Base-by-base conservation (phyloP, 1,140 invertebrate genomes). In the Drosophila suzukii region DNA sequence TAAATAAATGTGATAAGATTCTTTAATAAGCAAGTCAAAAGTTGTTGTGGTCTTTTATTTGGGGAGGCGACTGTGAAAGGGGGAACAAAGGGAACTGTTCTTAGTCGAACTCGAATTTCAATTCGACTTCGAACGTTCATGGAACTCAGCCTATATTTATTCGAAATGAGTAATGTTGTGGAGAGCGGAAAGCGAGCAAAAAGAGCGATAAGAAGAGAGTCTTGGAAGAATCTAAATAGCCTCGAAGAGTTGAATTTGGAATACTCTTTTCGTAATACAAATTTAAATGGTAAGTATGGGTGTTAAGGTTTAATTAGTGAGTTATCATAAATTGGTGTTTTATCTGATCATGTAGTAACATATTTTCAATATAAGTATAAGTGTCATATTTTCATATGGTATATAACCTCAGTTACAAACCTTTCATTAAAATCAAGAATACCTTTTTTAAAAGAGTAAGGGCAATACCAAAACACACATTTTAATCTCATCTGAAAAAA, bases 1-100 rank as follows among this genome's bases (percentile, higher is more conserved):
- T 91, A 91, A 92, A 92, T 92, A 92, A 92, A 92, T 92, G 91
- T 92, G 91, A 92, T 92, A 92, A 92, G 91, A 92, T 92, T 92
- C 89, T 90, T 92, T 86, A 91, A 91, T 85, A 88, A 81, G 61
- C 61, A 81, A 86, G 75, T 32, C 7, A 4, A 43, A 11, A 8
- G 17, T 15, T 46, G 8, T 39, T 27, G 41, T 72, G 20, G 70
- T 41, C 61, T 46, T 60, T 51, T 74, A 32, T 46, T 57, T n/a
- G 20, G 54, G 72, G 49, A 58, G 15, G 34, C 65, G 27, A 71
- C 51, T 71, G 67, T 71, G 27, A 7, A 20, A 13, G 3, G 47
- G 60, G 38, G 32, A 20, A 12, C 30, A 41, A 34, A n/a, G 13
- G 20, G 5, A 67, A 43, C 65, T 53, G 61, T 53, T 36, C 61